These are phyloP conservation scores for Pharmacophagus antenor DNA, from an alignment of 2,888 invertebrate species.

Conservation along the genomic window DNA sequence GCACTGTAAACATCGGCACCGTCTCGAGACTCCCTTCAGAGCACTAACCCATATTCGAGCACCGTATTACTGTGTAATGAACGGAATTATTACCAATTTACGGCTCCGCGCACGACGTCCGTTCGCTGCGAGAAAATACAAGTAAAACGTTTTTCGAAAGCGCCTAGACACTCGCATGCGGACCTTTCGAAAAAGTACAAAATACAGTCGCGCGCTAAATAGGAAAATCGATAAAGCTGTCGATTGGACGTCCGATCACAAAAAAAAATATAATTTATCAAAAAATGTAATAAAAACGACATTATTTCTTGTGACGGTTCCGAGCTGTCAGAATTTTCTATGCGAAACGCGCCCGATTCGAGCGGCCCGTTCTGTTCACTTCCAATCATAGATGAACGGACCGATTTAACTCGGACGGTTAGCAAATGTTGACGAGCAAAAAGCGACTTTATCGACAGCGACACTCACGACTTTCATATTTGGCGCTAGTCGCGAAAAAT, in stretches of 20 bases:
- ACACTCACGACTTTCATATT: slow-evolving; percentile 73
- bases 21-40: slow-evolving; percentile 55
- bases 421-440: slow-evolving; percentile 46
- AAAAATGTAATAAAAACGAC: slow-evolving; percentile 81
- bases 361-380: slow-evolving; percentile 37
- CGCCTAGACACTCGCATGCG: slow-evolving; percentile 67
- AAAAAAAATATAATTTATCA: slow-evolving; percentile 79
- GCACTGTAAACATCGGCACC: slow-evolving; percentile 59
- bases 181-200: slow-evolving; percentile 77
- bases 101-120: slow-evolving; percentile 70
- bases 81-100: slow-evolving; percentile 79
- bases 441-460: slow-evolving; percentile 54
- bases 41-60: slow-evolving; percentile 77
- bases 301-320: slow-evolving; percentile 76
- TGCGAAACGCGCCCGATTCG: slow-evolving; percentile 52
- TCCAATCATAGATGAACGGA: slow-evolving; percentile 35
- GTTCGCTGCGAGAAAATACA: slow-evolving; percentile 69
- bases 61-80: slow-evolving; percentile 74
- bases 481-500: slow-evolving; percentile 75
- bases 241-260: slow-evolving; percentile 65
- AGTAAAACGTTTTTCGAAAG: slow-evolving; percentile 78
- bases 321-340: slow-evolving; percentile 78
- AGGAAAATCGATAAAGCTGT: slow-evolving; percentile 78
- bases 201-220: slow-evolving; percentile 74
- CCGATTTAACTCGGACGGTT: slow-evolving; percentile 58